Conservation (phyloP, 2,797 vertebrate genomes). For the Peromyscus eremicus region DNA sequence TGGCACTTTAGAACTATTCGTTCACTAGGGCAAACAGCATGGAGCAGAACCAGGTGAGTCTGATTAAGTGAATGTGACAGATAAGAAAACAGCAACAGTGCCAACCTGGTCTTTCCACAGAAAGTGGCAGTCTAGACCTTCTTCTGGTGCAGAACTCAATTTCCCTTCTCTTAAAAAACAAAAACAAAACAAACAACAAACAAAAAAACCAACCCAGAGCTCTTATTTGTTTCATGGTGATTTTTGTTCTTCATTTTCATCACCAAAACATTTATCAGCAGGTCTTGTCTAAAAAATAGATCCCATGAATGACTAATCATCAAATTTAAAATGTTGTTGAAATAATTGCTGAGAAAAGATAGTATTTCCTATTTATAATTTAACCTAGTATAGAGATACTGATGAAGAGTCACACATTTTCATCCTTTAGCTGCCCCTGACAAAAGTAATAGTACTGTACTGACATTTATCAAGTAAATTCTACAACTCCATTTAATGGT, state of each 20-base stretch:
- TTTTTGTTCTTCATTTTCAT: not conserved
- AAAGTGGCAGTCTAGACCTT: not conserved
- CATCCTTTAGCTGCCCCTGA: not conserved
- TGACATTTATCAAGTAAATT: not conserved
- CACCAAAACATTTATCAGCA: not conserved
- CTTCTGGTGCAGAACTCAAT: not conserved
- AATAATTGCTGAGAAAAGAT: not conserved
- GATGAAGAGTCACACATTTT: not conserved
- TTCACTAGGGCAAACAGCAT: slow-evolving; percentile 68
- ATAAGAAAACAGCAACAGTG: slow-evolving; percentile 36
- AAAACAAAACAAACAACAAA: not conserved
- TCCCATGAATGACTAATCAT: not conserved
- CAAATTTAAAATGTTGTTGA: slow-evolving; percentile 48
- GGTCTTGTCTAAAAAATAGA: not conserved
- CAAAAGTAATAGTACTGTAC: not conserved
- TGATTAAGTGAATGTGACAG: slow-evolving; percentile 67
- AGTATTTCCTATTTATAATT: not conserved
- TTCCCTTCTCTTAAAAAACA: not conserved
- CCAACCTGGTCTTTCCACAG: slow-evolving; percentile 23
- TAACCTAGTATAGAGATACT: not conserved
- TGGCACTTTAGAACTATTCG: slow-evolving; percentile 55
- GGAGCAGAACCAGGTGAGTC: slow-evolving; percentile 37
- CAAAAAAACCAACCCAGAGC: not conserved
- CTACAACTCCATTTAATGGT: not conserved
- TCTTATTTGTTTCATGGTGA: not conserved